Base-by-base conservation (phyloP, 2,888 invertebrate species). In the Drosophila mayaguana region DNA sequence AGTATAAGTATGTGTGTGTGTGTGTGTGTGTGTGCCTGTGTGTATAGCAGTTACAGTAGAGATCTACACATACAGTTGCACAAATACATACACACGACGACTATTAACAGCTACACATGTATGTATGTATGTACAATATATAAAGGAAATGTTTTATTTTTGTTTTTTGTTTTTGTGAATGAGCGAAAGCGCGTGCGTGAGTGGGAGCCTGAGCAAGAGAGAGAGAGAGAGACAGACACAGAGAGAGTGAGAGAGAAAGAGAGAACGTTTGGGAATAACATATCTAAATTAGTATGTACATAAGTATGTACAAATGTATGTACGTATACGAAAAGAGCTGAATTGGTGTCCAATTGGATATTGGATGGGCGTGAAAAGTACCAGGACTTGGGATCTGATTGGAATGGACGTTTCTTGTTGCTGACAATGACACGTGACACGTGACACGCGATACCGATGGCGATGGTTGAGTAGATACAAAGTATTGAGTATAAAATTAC, bases 401-500 rank as follows among this genome's bases (percentile, higher is more conserved):
- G 59, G 54, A 42, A 45, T 50, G 50, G 20, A 11, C 36, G n/a
- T 25, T 36, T n/a, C 12, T 12, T 32, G 32, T n/a, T 18, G 59
- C 36, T 45, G 50, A 72, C 25, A 54, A 34, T 45, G 50, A 72
- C 20, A 57, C 46, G 25, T 7, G 43, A 14, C 1, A 8, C 28
- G 28, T n/a, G 25, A 28, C 11, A 11, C 46, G 25, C n/a, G 28
- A 18, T 5, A 6, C 48, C 63, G n/a, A 22, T 38, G 70, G 28
- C 25, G n/a, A 66, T 25, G 25, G 42, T 50, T 42, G 45, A 22
- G 22, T 61, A 74, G 55, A 76, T 56, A 74, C 55, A 56, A 46
- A 70, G 28, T 66, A 56, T 66, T 61, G 59, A 64, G 55, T 63
- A 57, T 71, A 71, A 68, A 66, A 55, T 62, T 63, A 85, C 76